These are phyloP conservation scores for Calypte anna DNA, from an alignment of 2,113 vertebrate genomes.

Conservation along the genomic window DNA sequence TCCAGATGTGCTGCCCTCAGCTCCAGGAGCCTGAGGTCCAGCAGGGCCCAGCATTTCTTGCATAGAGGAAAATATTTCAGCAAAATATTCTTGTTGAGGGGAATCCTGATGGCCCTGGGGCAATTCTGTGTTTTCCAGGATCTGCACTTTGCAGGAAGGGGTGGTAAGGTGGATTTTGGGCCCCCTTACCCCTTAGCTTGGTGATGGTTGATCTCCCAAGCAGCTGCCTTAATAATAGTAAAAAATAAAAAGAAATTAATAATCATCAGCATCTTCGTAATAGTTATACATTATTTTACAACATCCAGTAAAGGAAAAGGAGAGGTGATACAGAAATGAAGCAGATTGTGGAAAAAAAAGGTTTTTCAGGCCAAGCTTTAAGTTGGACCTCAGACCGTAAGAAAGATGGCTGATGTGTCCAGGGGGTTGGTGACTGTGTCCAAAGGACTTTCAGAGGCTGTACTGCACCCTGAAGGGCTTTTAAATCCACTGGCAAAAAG, in stretches of 20 bases:
- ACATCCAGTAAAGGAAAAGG: not conserved
- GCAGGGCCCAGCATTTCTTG: not conserved
- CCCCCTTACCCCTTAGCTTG: not conserved
- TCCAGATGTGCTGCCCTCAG: not conserved
- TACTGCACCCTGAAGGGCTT: not conserved
- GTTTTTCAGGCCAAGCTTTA: conserved; percentile 3
- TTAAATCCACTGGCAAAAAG: conserved; percentile 6
- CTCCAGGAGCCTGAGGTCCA: not conserved
- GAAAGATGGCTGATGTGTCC: not conserved
- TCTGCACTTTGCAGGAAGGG: not conserved
- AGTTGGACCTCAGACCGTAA: conserved; percentile 16
- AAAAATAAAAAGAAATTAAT: not conserved
- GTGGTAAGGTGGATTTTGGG: not conserved
- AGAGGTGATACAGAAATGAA: not conserved
- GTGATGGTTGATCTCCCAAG: not conserved
- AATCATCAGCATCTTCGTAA: not conserved
- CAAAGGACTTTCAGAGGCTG: not conserved
- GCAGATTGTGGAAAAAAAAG: not conserved
- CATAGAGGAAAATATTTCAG: not conserved
- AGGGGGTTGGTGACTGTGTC: not conserved
- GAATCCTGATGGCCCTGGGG: not conserved
- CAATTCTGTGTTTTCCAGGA: not conserved
- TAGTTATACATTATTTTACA: not conserved
- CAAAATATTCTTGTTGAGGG: not conserved
- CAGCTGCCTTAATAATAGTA: not conserved